Evolutionary conservation across 2,888 invertebrate genomes (phyloP), one percentile per base, ranked within the genome.

Genomic region (Drosophila mimetica): DNA sequence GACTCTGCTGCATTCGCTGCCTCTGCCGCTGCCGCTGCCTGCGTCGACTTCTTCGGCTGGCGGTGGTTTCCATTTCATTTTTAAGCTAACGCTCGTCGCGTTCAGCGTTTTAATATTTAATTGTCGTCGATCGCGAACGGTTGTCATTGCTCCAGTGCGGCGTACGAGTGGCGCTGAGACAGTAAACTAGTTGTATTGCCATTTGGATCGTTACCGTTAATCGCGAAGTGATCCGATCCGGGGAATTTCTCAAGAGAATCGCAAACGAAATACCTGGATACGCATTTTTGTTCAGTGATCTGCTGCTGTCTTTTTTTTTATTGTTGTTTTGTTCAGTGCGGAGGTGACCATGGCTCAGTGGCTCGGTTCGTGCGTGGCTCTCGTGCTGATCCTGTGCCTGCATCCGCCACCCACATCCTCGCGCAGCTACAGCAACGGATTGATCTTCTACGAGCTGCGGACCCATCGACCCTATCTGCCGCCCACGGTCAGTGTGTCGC

Each of bases 61-160:
- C 48, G 50, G 50, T 83, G 80, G 89, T 87, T 89, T 90, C 86
- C 83, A 81, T 89, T 90, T 90, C 89, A 89, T 89, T 90, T 90
- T 90, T 89, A 90, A 90, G 83, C 89, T 86, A 86, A 82, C 80
- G 90, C 77, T 87, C 82, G 51, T 74, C 86, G 74, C 78, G 81
- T 71, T 84, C 65, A 76, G 74, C 71, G 77, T 81, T 86, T 90
- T 90, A 90, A 90, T 90, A 83, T 84, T 80, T 81, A 89, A 89
- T 90, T 88, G 86, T 88, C 89, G 79, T 81, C 81, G 89, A 78
- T 85, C 82, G 89, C 82, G 89, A 77, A 60, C 89, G 88, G 90
- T 89, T 75, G 77, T 50, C 60, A 73, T 47, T 72, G 73, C 55
- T 37, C 18, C 28, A 57, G 18, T 66, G 50, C 22, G 22, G 25